phyloP scores from a whole-genome alignment of 2,888 invertebrate genomes.

The Drosophila pseudotalamancana region DNA sequence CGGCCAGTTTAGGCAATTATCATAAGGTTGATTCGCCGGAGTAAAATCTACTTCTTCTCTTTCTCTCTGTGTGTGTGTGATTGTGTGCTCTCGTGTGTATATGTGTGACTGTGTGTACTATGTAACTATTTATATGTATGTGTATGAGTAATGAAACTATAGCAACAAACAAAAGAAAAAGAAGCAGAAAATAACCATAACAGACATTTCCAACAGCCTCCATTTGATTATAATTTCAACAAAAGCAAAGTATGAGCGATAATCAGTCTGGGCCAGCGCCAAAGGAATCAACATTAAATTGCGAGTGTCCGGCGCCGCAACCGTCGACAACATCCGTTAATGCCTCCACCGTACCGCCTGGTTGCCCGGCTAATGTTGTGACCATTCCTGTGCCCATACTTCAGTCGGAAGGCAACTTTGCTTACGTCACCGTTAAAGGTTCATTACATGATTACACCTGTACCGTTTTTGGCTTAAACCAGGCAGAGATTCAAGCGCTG shows the following conservation, averaged over 20 bases:
- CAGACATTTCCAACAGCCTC: constrained; percentile 27
- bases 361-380: constrained; percentile 79
- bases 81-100: constrained; percentile 28
- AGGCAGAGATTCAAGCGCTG: constrained; percentile 89
- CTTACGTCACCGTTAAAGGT: constrained; percentile 92
- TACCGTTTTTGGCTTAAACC: constrained; percentile 90
- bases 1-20: constrained; percentile 82
- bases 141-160: constrained; percentile 50
- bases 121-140: constrained; percentile 22
- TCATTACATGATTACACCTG: constrained; percentile 91
- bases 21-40: constrained; percentile 84
- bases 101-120: neutral
- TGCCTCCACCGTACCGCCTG: constrained; percentile 17
- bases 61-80: constrained; percentile 28
- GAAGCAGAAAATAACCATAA: constrained; percentile 14
- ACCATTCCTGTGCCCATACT: constrained; percentile 84
- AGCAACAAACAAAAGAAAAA: constrained; percentile 57
- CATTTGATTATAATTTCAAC: constrained; percentile 8
- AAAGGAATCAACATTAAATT: constrained; percentile 26
- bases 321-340: constrained; percentile 53
- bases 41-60: constrained; percentile 61
- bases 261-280: constrained; percentile 34
- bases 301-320: constrained; percentile 35
- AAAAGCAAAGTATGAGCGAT: constrained; percentile 59
- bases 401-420: constrained; percentile 86